A percentile compares a stretch with the other conserved stretches of the same genome.
Evolutionary conservation across 2,888 invertebrate genomes (phyloP).

Genomic region (Drosophila emarginata): DNA sequence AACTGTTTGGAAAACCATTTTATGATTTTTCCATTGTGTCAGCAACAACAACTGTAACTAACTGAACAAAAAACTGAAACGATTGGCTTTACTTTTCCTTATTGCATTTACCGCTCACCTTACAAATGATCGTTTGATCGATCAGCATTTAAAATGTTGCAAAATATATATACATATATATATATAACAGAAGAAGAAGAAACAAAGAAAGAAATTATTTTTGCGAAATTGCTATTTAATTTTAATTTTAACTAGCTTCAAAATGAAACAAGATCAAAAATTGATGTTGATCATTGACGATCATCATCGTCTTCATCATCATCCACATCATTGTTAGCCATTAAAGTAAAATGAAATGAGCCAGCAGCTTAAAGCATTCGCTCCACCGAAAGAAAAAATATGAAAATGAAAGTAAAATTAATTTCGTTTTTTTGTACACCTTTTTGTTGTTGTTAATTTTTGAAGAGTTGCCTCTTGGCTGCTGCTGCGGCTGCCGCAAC

Average conservation of each 20-base stretch:
- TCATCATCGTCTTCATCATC: background rate
- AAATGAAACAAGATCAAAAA: constrained; percentile 14
- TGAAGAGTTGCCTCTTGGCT: constrained; percentile 48
- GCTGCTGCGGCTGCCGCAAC: constrained; percentile 6
- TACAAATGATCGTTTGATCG: constrained; percentile 34
- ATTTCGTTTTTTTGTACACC: constrained; percentile 51
- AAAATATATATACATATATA: background rate
- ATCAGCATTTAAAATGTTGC: constrained; percentile 16
- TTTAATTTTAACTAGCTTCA: constrained; percentile 5
- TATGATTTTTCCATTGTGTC: constrained; percentile 43
- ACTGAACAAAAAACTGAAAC: constrained; percentile 26
- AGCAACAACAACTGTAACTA: constrained; percentile 37
- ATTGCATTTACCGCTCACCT: constrained; percentile 49
- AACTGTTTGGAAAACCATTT: constrained; percentile 30
- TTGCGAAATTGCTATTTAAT: constrained; percentile 4
- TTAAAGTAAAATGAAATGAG: constrained; percentile 27
- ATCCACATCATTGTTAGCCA: background rate
- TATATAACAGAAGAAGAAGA: constrained; percentile 1
- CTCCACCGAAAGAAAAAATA: constrained; percentile 19
- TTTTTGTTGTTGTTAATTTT: constrained; percentile 34
- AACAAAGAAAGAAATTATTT: constrained; percentile 1
- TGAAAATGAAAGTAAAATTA: constrained; percentile 76
- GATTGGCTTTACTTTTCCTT: constrained; percentile 58
- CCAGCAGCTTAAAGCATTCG: constrained; percentile 14
- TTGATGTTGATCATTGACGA: constrained; percentile 10